A percentile compares a stretch with the other conserved stretches of the same genome.
phyloP scores from a whole-genome alignment of 2,888 invertebrate species.

The Drosophila mulleri region DNA sequence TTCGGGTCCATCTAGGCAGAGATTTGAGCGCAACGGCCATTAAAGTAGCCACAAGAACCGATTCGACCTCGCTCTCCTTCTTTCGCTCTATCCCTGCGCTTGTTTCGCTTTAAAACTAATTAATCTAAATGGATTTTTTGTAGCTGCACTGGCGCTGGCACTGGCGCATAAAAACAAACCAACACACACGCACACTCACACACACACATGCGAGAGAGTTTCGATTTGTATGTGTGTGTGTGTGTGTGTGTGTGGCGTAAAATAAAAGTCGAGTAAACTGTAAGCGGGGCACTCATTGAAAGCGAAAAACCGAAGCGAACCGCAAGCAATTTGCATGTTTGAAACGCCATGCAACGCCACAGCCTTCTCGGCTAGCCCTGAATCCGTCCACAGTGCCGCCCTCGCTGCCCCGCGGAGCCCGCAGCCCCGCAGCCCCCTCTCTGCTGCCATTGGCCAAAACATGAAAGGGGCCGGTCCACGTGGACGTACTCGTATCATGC shows the following conservation, averaged over 20 bases:
- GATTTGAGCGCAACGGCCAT: conserved; percentile 39
- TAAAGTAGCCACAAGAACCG: conserved; percentile 43
- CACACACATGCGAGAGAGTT: conserved; percentile 17
- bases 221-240: background rate
- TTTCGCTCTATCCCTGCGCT: conserved; percentile 11
- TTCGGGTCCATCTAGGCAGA: conserved; percentile 33
- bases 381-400: conserved; percentile 6
- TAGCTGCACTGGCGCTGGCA: conserved; percentile 38
- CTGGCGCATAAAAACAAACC: conserved; percentile 53
- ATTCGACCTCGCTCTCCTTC: conserved; percentile 13
- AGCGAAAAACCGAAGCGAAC: conserved; percentile 78
- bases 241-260: conserved; percentile 26
- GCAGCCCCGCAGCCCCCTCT: no score
- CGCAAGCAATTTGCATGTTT: conserved; percentile 80
- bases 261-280: conserved; percentile 66
- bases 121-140: conserved; percentile 79
- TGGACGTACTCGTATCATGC: conserved; percentile 61
- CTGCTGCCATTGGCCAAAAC: conserved; percentile 62
- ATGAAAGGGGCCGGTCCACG: conserved; percentile 75
- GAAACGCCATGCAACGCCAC: conserved; percentile 70
- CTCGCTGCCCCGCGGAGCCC: background rate
- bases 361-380: conserved; percentile 25
- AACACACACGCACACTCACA: conserved; percentile 24
- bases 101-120: conserved; percentile 76
- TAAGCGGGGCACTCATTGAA: conserved; percentile 76